Evolutionary conservation across 2,888 invertebrate genomes (phyloP), one percentile per base, ranked within the genome.

Genomic region (Drosophila formosana): DNA sequence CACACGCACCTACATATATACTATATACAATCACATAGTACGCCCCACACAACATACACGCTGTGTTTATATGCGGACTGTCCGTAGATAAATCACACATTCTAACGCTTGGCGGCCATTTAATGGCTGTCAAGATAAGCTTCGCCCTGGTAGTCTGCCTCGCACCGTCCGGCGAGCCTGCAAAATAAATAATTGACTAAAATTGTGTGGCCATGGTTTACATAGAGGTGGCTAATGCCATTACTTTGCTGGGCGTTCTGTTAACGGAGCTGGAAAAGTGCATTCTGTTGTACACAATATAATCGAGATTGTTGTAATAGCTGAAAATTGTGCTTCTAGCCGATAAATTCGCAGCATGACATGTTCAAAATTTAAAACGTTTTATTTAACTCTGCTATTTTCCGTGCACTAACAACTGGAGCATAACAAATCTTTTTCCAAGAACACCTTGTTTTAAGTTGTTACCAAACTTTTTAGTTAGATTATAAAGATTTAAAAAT

Each of bases 91-190:
- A 75, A 82, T 83, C 73, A 80, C 61, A 68, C 65, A 86, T 86
- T 72, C 86, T 52, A 72, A 70, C 81, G 78, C 78, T 86, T 72
- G 79, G 70, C 66, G 69, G 80, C 77, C 82, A 87, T 83, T 87
- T 84, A 87, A 83, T 83, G 88, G 80, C 78, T 82, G 83, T 78
- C 85, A 82, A 75, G 83, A 87, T 84, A 87, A 83, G 75, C 82
- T 65, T 52, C 55, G 66, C 39, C 30, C 5, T 26, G n/a, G 25
- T 41, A 26, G n/a, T 63, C n/a, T 5, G n/a, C 63, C 52, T 34
- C 49, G 25, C 18, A 46, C 53, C 66, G 26, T 50, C 9, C 53
- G 30, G 47, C 55, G 52, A 65, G 58, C 39, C 39, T 41, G 39
- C 72, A 66, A 81, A 87, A 81, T 77, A 83, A 84, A 84, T 83